Conservation (phyloP, 2,888 invertebrate species). For the Sminthurinus aureus region DNA sequence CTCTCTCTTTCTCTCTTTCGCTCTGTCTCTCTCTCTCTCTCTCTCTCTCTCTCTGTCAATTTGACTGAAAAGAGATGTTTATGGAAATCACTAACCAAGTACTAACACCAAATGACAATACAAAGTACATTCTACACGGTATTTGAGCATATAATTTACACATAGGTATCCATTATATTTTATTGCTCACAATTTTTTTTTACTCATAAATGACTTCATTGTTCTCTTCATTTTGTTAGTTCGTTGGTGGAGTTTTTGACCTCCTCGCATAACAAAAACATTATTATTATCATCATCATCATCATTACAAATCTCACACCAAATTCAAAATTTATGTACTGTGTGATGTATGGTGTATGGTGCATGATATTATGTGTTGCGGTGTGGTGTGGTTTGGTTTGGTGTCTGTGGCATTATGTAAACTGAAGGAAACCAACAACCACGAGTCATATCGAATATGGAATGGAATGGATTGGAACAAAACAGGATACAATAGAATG, state of each 20-base stretch:
- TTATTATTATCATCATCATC: background rate
- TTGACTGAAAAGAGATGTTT: slow-evolving; percentile 2
- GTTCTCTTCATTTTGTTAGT: slow-evolving; percentile 10
- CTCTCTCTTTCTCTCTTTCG: background rate
- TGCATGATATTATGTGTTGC: background rate
- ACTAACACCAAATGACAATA: background rate
- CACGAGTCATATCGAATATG: no score
- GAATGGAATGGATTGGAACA: background rate
- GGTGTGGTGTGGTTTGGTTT: no score
- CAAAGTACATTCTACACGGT: background rate
- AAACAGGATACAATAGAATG: background rate
- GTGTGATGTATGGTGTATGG: background rate
- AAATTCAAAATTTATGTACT: background rate
- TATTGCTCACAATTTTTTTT: slow-evolving; percentile 12
- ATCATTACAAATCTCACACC: background rate
- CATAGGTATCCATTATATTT: slow-evolving; percentile 23
- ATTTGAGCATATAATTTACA: slow-evolving; percentile 32
- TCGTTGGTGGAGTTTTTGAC: background rate
- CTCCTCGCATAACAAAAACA: background rate
- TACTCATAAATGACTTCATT: slow-evolving; percentile 16
- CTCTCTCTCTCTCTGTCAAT: background rate
- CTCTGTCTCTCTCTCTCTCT: background rate
- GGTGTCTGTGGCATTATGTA: no score
- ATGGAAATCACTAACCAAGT: slow-evolving; percentile 14
- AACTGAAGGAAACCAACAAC: no score